Base-by-base conservation (phyloP, 2,888 invertebrate genomes). In the Crossocerus cetratus region DNA sequence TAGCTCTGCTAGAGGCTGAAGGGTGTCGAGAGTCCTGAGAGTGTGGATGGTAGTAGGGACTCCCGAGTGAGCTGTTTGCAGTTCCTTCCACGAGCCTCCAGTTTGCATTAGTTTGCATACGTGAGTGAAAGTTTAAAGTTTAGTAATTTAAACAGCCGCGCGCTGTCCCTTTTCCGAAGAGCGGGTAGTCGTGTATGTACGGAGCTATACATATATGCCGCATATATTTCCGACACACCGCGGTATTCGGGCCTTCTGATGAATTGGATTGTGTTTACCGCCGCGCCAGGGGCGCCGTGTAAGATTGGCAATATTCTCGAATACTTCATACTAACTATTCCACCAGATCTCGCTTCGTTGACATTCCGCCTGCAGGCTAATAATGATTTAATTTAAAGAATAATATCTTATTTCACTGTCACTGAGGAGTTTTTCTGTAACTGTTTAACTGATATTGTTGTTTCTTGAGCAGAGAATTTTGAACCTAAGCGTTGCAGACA, bases 81-180 rank as follows among this genome's bases (percentile, higher is more conserved):
- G 84, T 85, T 86, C 83, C 84, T 84, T 85, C 83, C 85, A 78
- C 85, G 82, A 84, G 84, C 84, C 84, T 83, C 83, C 83, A 83
- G 82, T 84, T 88, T 86, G 86, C 85, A 84, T 86, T 87, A 88
- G 84, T 87, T 88, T 88, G 86, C 87, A 87, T 87, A 84, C 83
- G 80, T 83, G 83, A 86, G 84, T 84, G 83, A 86, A 87, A 87
- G 86, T 87, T 87, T 82, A 85, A 87, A 88, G 85, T 87, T 87
- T 84, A 83, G 86, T 83, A 85, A 87, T 87, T 87, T 86, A 83
- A 85, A 86, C 86, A 85, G 81, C 78, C 82, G 75, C 68, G 78
- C 77, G 75, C 72, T 81, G 77, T 85, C 83, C 79, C 78, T 80
- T 84, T 83, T 82, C 76, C 74, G 68, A 82, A 86, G 66, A 78